These are phyloP conservation scores for Anthonomus grandis DNA, from an alignment of 1,140 invertebrate species.

Conservation along the genomic window DNA sequence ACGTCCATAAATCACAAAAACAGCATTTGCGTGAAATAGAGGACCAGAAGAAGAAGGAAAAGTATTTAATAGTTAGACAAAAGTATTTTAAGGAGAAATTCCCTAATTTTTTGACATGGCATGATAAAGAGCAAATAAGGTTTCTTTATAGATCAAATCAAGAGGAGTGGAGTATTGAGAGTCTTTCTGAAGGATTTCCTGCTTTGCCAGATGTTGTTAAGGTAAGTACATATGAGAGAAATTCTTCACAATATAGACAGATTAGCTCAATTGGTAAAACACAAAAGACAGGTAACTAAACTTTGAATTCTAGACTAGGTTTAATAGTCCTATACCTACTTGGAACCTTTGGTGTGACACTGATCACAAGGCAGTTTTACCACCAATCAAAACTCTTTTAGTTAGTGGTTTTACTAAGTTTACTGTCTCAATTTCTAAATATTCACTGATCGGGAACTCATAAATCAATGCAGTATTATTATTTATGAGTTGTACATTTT, in stretches of 20 bases:
- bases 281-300: no score
- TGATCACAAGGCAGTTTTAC: no score
- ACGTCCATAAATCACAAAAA: constrained; percentile 44
- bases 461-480: no score
- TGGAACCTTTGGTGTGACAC: no score
- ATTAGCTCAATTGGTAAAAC: not conserved
- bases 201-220: constrained; percentile 61
- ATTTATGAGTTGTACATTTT: no score
- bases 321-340: no score
- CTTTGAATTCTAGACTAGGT: no score
- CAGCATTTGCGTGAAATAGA: constrained; percentile 48
- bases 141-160: constrained; percentile 64
- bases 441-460: no score
- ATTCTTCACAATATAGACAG: not conserved
- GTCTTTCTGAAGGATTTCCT: constrained; percentile 76
- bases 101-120: constrained; percentile 75
- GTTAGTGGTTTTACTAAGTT: no score
- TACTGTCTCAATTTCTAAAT: no score
- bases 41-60: constrained; percentile 49
- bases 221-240: constrained; percentile 42
- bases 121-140: constrained; percentile 79
- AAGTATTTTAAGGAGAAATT: constrained; percentile 71
- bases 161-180: constrained; percentile 69
- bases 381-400: no score
- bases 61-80: constrained; percentile 60